Conservation (phyloP, 2,888 invertebrate genomes). For the Stenichneumon culpator region DNA sequence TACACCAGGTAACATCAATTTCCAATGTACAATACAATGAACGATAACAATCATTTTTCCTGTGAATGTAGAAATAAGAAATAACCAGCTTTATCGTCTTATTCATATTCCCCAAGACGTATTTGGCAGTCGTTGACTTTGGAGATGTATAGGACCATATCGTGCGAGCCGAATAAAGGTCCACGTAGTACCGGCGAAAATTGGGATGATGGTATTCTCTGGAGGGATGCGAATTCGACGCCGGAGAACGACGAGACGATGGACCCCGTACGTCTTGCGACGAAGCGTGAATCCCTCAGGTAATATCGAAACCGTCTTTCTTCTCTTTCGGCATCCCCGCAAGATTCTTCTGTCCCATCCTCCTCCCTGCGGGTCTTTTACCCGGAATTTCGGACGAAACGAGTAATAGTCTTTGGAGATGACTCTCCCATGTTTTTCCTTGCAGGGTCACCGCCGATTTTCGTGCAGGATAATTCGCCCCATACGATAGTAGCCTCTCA, state of each 20-base stretch:
- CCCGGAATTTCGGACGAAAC: conserved; percentile 3
- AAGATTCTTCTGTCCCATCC: conserved; percentile 7
- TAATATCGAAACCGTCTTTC: conserved; percentile 37
- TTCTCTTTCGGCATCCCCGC: neutral
- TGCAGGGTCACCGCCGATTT: neutral
- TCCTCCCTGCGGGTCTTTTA: neutral
- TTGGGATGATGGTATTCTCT: conserved; percentile 23
- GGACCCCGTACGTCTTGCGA: conserved; percentile 20
- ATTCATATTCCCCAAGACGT: conserved; percentile 11
- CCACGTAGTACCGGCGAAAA: conserved; percentile 15
- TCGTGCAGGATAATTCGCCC: conserved; percentile 13
- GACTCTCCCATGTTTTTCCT: conserved; percentile 4
- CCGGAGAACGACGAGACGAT: conserved; percentile 7
- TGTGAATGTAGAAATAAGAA: neutral
- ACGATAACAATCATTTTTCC: conserved; percentile 2
- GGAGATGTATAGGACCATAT: neutral
- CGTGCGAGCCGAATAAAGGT: conserved; percentile 29
- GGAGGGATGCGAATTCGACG: conserved; percentile 36
- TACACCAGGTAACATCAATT: neutral
- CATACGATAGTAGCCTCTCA: neutral
- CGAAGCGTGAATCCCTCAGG: conserved; percentile 48
- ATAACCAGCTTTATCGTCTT: conserved; percentile 1
- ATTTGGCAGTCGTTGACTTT: neutral
- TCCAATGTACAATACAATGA: neutral
- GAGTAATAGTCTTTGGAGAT: conserved; percentile 22